Conservation (phyloP, 2,113 vertebrate species). For the Pundamilia nyererei region DNA sequence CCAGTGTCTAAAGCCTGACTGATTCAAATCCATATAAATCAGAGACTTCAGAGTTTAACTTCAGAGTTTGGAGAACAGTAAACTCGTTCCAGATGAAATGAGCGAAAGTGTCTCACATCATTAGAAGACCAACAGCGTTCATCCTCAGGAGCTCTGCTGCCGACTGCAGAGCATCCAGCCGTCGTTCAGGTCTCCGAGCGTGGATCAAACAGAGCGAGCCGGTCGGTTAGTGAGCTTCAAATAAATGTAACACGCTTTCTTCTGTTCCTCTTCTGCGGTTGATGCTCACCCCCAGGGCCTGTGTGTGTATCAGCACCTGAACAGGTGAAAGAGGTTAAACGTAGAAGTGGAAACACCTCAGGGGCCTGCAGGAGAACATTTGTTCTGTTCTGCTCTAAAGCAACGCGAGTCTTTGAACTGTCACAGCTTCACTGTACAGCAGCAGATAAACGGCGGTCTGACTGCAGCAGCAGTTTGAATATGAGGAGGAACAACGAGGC, state of each 20-base stretch:
- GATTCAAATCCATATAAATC: not conserved
- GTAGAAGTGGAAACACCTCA: not conserved
- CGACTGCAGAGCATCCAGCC: not conserved
- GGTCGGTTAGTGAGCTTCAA: not conserved
- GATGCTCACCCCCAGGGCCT: not conserved
- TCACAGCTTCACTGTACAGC: not conserved
- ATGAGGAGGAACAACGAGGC: not conserved
- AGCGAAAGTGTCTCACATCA: not conserved
- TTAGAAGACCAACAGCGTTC: not conserved
- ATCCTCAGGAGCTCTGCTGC: not conserved
- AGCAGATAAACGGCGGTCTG: not conserved
- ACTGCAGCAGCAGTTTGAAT: not conserved
- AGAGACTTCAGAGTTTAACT: not conserved
- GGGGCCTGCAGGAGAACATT: not conserved
- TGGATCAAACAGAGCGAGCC: not conserved
- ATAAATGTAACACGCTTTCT: not conserved
- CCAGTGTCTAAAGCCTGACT: not conserved
- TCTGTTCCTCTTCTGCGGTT: not conserved
- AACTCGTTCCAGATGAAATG: not conserved
- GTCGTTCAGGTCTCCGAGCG: rapidly evolving
- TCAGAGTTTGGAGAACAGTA: not conserved
- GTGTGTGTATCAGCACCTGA: not conserved
- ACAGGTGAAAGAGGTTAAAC: not conserved
- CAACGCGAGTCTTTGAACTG: not conserved
- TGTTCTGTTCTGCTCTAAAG: not conserved